These are phyloP conservation scores for Platyrinchus mystaceus DNA, from an alignment of 2,797 vertebrate genomes.

Conservation along the genomic window DNA sequence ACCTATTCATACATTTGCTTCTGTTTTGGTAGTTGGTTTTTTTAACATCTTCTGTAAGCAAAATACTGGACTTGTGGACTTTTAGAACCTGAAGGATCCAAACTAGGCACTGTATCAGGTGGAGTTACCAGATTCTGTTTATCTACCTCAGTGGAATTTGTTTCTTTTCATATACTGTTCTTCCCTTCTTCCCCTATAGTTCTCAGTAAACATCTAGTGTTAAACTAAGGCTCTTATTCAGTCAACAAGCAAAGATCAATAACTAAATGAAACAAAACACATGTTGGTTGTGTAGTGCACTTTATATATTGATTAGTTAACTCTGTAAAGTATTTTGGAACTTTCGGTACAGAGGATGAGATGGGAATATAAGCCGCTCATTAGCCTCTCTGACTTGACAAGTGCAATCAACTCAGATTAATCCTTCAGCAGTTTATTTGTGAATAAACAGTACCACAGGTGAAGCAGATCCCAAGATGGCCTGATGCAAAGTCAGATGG, in stretches of 20 bases:
- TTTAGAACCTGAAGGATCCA: neutral
- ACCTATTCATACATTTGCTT: neutral
- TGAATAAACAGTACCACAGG: neutral
- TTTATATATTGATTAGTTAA: neutral
- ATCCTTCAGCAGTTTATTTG: neutral
- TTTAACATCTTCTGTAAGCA: neutral
- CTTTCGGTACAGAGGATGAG: neutral
- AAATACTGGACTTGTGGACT: neutral
- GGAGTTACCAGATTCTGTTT: neutral
- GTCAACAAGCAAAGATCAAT: constrained; percentile 3
- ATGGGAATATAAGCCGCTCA: neutral
- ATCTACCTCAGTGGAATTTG: neutral
- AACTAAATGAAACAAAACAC: neutral
- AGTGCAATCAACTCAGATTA: neutral
- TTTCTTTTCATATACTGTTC: neutral
- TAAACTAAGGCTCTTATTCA: neutral
- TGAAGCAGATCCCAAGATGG: neutral
- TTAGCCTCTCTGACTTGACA: neutral
- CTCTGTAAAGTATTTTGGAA: neutral
- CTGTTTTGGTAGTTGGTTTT: neutral
- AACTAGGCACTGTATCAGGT: neutral
- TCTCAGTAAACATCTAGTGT: neutral
- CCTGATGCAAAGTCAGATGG: neutral
- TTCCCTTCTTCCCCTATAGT: neutral
- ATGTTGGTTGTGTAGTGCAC: neutral